Percentiles rank a stretch among this genome's conserved stretches.
Conservation (phyloP, 2,113 vertebrate genomes). For the Microcebus ravelobensis region DNA sequence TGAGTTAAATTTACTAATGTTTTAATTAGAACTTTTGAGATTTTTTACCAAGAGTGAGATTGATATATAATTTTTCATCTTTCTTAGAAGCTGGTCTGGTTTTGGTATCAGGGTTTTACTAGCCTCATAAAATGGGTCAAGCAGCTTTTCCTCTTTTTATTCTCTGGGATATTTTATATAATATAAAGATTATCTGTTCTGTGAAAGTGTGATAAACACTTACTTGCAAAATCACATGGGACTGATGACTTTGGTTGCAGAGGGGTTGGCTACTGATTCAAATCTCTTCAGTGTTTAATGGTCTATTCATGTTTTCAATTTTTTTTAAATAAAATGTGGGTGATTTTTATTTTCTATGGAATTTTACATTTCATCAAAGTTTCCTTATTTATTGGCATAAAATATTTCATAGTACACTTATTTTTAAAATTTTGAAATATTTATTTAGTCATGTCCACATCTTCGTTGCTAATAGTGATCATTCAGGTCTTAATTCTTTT, state of each 20-base stretch:
- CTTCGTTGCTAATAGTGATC: not conserved
- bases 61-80: not conserved
- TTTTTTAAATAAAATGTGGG: slow-evolving; percentile 2
- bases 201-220: slow-evolving; percentile 11
- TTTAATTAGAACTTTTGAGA: slow-evolving; percentile 44
- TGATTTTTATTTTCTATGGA: not conserved
- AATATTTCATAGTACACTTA: not conserved
- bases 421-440: not conserved
- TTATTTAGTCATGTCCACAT: not conserved
- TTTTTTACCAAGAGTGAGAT: not conserved
- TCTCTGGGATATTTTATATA: slow-evolving; percentile 6
- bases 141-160: not conserved
- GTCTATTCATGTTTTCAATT: not conserved
- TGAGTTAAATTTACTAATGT: not conserved
- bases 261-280: not conserved
- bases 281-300: slow-evolving; percentile 27
- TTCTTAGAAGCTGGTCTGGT: not conserved
- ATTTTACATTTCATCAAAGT: not conserved
- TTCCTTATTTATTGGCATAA: not conserved
- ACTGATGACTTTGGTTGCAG: not conserved
- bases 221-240: not conserved
- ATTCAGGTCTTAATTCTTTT: not conserved
- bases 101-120: not conserved
- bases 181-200: not conserved
- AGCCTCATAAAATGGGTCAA: not conserved